phyloP scores from a whole-genome alignment of 2,888 invertebrate species.

The Dromius quadrimaculatus region DNA sequence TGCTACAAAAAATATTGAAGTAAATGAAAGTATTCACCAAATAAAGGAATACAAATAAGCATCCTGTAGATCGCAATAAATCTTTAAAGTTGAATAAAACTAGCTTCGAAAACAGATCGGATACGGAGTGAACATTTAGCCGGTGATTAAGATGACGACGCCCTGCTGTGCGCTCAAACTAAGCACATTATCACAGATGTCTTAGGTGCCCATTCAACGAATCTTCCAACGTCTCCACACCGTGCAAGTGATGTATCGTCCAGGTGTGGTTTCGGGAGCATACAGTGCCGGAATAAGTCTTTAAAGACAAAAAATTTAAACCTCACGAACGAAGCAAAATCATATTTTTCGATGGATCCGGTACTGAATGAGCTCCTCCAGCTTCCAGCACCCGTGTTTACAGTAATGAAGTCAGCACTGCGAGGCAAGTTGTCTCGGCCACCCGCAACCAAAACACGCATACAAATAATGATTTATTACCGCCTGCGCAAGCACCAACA shows the following conservation, averaged over 20 bases:
- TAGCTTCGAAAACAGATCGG: not conserved
- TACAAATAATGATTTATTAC: conserved; percentile 63
- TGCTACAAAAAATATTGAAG: too few relatives aligned
- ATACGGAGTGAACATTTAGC: conserved; percentile 15
- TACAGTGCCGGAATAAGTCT: too few relatives aligned
- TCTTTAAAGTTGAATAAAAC: conserved; percentile 6
- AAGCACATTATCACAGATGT: conserved; percentile 56
- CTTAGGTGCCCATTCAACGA: conserved; percentile 43
- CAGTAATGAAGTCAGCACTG: conserved; percentile 63
- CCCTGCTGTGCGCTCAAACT: conserved; percentile 54
- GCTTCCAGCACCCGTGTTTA: conserved; percentile 55
- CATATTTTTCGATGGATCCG: too few relatives aligned
- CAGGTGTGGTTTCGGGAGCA: too few relatives aligned
- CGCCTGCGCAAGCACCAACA: conserved; percentile 23
- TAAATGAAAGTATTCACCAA: too few relatives aligned
- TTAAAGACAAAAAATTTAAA: too few relatives aligned
- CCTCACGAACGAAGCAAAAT: too few relatives aligned
- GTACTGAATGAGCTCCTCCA: not conserved
- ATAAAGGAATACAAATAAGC: too few relatives aligned
- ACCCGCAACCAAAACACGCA: conserved; percentile 63
- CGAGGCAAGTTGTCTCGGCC: conserved; percentile 61
- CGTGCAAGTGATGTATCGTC: conserved; percentile 39
- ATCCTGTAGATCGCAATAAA: too few relatives aligned
- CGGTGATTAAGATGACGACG: conserved; percentile 37
- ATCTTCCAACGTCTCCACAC: conserved; percentile 7